Evolutionary conservation across 2,113 vertebrate genomes (phyloP), one percentile per base, ranked within the genome.

Genomic region (Marmota flaviventris): DNA sequence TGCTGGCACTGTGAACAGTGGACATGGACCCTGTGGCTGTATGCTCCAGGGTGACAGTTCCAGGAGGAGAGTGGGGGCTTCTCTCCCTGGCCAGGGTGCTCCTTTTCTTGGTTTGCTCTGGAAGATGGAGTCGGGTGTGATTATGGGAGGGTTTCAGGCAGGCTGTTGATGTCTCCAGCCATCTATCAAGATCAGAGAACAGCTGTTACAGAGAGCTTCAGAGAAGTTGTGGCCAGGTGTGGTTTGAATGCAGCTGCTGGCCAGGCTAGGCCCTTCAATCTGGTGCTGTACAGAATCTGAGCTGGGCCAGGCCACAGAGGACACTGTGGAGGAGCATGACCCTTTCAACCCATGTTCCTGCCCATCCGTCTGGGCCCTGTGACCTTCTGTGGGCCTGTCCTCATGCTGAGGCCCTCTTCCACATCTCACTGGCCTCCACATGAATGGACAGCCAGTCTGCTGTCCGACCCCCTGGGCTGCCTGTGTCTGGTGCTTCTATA

Each of bases 181-280:
- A 42, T 97, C 32, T 97, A 77, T 53, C 0, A 61, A 89, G 93
- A 99, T 99, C 84, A 99, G 97, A 94, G 96, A 98, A 29, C 97
- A 97, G n/a, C 96, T 99, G 90, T 98, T 98, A 96, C 98, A 97
- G 98, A 53, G 98, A 98, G 63, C 95, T 4, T 4, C 34, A 13
- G 48, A 88, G 96, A 97, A 42, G 97, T 48, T 48, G 91, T 27
- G 48, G 94, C 96, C 56, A 97, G 96, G 97, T 99, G 88, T 27
- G 63, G 53, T 99, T 99, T 92, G 97, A 99, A 93, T 98, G 99
- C 91, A 99, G 98, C 51, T 99, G 1, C 67, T 8, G 75, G 45
- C 39, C 27, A 42, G 32, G 39, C 18, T 20, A 53, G 63, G 37
- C 3, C 48, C 37, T 70, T 22, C 24, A 78, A 22, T 56, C 63